Base-by-base conservation (phyloP, 2,797 vertebrate species). In the Pangasius sanitwongsei region DNA sequence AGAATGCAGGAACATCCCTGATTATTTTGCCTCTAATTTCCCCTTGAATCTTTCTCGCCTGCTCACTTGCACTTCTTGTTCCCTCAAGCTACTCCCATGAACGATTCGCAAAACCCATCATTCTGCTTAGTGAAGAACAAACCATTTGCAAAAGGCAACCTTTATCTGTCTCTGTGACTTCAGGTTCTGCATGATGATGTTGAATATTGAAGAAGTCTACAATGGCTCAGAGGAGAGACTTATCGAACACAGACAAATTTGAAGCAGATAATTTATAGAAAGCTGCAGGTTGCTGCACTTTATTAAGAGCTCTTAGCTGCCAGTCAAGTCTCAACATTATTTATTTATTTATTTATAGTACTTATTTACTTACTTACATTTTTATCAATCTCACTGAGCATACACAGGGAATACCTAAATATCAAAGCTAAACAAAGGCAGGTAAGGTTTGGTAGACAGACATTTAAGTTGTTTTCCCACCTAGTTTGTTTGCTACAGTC, bases 141-240 rank as follows among this genome's bases (percentile, higher is more conserved):
- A 72, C 70, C 69, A 81, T 61, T 65, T 86, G 34, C 53, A 72
- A n/a, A 55, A 91, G 90, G 88, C 81, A 16, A 37, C 34, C 72
- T 86, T 89, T 67, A 88, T 90, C 92, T 91, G 70, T 89, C 89
- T 82, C 83, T 91, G 86, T 92, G 90, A 91, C 89, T 81, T 37
- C 55, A 90, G 93, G 93, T 94, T 92, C 89, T 90, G 90, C 90
- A 94, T 92, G 94, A 93, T 94, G 91, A 94, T 94, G 93, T 87
- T 91, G 94, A 91, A 94, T 94, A 93, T 89, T 92, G 94, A 93
- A 92, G 91, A 93, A 93, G 93, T 93, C 92, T 92, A 93, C 91
- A 94, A 94, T 93, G 91, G 92, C 93, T 91, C 90, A 92, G 92
- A 92, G 93, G 92, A 89, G 85, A 20, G 37, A 89, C 88, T 88